Evolutionary conservation across 2,888 invertebrate genomes (phyloP), one percentile per base, ranked within the genome.

Genomic region (Tiliacea aurago): DNA sequence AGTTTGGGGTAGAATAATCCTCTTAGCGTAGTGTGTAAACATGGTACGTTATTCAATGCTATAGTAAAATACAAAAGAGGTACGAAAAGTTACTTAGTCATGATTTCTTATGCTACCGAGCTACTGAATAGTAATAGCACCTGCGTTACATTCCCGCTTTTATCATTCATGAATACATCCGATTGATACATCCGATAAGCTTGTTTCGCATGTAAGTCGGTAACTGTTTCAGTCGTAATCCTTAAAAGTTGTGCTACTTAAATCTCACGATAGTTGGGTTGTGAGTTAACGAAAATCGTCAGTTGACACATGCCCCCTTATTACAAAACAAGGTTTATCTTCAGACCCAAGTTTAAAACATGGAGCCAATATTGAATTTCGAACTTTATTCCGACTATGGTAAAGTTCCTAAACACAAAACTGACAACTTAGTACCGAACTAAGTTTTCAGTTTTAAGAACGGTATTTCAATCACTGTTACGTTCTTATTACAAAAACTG

Each of bases 1-100:
- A 84, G 84, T 87, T 89, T 87, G 82, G 78, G 81, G 81, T 83
- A 66, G 67, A 80, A 73, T 86, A 85, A 87, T 85, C 87, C 86
- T 84, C 83, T 86, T 89, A 84, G 73, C 84, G 75, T 74, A 73
- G 80, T 85, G 83, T 76, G 80, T 84, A 83, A 84, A 83, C 72
- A 73, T 72, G 66, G 73, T 80, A 75, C 58, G 66, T 65, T 74
- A 63, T 59, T 78, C 63, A 78, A 81, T 83, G 70, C 77, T 37
- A 61, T 64, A 70, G 78, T 72, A 71, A 81, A 81, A 79, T 83
- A 85, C 76, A 70, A 80, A 69, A 51, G 59, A 71, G 58, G 68
- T 74, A 67, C 63, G 62, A 75, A 66, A 74, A 67, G 58, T 59
- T 77, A 76, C 76, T 85, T 61, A 63, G 70, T 74, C 67, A 62